Conservation (phyloP, 1,140 invertebrate species). For the Drosophila willistoni region DNA sequence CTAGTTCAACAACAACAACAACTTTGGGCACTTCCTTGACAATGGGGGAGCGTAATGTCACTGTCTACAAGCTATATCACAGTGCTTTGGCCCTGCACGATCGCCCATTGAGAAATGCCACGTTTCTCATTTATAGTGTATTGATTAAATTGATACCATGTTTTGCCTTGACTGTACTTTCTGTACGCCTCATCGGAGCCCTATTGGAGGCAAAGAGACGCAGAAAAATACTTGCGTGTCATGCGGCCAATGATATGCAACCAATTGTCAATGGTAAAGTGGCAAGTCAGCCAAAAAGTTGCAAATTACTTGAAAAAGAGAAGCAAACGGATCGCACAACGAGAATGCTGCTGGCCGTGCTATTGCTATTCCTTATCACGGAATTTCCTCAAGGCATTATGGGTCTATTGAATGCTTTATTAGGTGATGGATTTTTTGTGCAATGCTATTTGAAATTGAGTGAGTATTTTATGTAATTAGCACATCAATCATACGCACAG, state of each 20-base stretch:
- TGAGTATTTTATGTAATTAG: conserved; percentile 71
- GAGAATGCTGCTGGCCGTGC: conserved; percentile 95
- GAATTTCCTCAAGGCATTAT: conserved; percentile 94
- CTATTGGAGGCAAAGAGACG: conserved; percentile 89
- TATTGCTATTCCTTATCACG: conserved; percentile 94
- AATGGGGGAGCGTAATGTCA: conserved; percentile 63
- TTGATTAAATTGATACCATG: conserved; percentile 94
- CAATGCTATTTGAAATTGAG: conserved; percentile 90
- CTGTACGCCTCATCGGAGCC: conserved; percentile 90
- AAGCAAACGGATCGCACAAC: conserved; percentile 95
- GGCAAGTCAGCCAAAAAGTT: conserved; percentile 83
- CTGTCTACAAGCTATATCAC: conserved; percentile 67
- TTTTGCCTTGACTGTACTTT: conserved; percentile 91
- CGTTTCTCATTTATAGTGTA: conserved; percentile 94
- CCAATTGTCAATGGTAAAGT: conserved; percentile 81
- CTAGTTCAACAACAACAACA: not conserved
- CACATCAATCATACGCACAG: not conserved
- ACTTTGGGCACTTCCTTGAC: not conserved
- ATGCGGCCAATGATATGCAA: conserved; percentile 84
- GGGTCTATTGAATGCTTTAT: conserved; percentile 89
- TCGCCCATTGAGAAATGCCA: conserved; percentile 83
- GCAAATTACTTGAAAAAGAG: conserved; percentile 85
- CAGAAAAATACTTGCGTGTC: conserved; percentile 87
- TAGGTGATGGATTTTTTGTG: conserved; percentile 89
- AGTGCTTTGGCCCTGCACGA: conserved; percentile 69